Percentiles rank a stretch among this genome's conserved stretches.
Conservation (phyloP, 1,140 invertebrate genomes). For the Anoplophora glabripennis region DNA sequence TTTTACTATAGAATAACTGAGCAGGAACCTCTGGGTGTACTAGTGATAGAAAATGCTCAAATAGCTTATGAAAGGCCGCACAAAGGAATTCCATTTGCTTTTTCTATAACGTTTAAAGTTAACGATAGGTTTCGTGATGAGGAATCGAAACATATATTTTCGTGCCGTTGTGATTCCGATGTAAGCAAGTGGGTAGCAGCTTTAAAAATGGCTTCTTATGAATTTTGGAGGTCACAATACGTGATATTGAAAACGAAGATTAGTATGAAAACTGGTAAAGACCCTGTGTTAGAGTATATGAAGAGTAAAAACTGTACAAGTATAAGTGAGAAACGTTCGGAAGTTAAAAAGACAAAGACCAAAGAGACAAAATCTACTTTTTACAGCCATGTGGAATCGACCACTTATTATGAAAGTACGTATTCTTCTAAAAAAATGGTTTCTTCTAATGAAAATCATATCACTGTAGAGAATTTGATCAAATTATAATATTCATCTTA, state of each 20-base stretch:
- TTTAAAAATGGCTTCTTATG: constrained; percentile 45
- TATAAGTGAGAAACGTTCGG: constrained; percentile 16
- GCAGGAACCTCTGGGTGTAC: constrained; percentile 41
- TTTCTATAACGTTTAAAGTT: constrained; percentile 44
- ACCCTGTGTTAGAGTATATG: constrained; percentile 43
- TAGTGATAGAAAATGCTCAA: constrained; percentile 46
- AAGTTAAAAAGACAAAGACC: constrained; percentile 35
- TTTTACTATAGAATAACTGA: constrained; percentile 45
- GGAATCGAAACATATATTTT: constrained; percentile 47
- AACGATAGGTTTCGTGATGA: constrained; percentile 40
- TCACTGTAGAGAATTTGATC: constrained; percentile 29
- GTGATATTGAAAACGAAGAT: constrained; percentile 44
- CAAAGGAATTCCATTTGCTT: constrained; percentile 44
- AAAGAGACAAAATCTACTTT: constrained; percentile 40
- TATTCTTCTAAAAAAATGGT: constrained; percentile 25
- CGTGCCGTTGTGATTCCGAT: constrained; percentile 44
- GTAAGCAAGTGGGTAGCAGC: constrained; percentile 46
- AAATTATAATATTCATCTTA: constrained; percentile 19
- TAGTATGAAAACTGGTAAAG: constrained; percentile 42
- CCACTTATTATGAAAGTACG: constrained; percentile 26
- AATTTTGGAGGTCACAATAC: constrained; percentile 45
- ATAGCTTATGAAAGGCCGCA: constrained; percentile 44
- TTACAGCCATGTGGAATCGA: constrained; percentile 37
- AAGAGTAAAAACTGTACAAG: constrained; percentile 27
- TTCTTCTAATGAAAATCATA: background rate